Base-by-base conservation (phyloP, 1,140 invertebrate species). In the Drosophila takahashii region DNA sequence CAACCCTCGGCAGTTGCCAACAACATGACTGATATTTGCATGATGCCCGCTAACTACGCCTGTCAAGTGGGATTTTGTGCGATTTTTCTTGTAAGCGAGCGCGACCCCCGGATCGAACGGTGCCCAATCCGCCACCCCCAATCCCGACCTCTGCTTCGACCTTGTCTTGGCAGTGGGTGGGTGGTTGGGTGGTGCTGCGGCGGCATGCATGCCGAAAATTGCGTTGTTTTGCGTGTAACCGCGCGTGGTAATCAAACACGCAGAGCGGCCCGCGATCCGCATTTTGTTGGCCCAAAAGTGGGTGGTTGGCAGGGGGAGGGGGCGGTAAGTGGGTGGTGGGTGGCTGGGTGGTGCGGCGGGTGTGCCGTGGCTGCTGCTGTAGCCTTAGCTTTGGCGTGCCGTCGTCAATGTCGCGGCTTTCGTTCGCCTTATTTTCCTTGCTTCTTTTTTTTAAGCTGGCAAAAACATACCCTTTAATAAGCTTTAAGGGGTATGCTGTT, bases 41-140 rank as follows among this genome's bases (percentile, higher is more conserved):
- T 87, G 84, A 87, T 87, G 79, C 79, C 84, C 77, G 87, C 87
- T 90, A 89, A 89, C 84, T 84, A 91, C 89, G 89, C 83, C 89
- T 90, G 89, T 90, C 89, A 90, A 90, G 84, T 90, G 89, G 89
- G 89, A 90, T 90, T 87, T 90, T 89, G 83, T 79, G 89, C 89
- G 89, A 90, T 90, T 90, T 90, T 90, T 90, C 89, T 90, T 90
- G 87, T 86, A 81, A 75, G 75, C 75, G 60, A 77, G 80, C 73
- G 76, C 79, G 79, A 86, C 74, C 80, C 62, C 76, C 60, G 51
- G 36, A 71, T 71, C 66, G 44, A 62, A 48, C 74, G 37, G 11
- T 60, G n/a, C 47, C 66, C 64, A 37, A 66, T 45, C 29, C 27
- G 0, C 18, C 26, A 34, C 16, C 48, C n/a, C 15, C n/a, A 18